Percentiles rank a stretch among this genome's conserved stretches.
Evolutionary conservation across 2,888 invertebrate genomes (phyloP).

Genomic region (Plutella xylostella): DNA sequence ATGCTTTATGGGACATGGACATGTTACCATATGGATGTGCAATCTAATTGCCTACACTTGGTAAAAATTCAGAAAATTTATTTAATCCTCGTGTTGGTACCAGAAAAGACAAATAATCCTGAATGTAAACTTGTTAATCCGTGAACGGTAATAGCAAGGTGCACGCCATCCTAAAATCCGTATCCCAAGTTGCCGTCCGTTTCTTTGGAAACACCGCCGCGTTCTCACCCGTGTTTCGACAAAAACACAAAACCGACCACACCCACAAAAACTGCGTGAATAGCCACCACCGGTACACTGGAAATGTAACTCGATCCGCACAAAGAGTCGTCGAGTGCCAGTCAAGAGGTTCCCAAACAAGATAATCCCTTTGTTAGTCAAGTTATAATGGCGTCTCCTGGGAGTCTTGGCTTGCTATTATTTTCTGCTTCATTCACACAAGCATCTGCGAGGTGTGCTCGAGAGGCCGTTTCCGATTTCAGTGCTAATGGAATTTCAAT

Average conservation of each 20-base stretch:
- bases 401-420: conserved; percentile 42
- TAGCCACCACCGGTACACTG: conserved; percentile 36
- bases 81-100: too few species aligned
- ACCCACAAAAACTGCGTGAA: conserved; percentile 56
- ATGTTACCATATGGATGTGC: too few species aligned
- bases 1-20: conserved; percentile 24
- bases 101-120: too few species aligned
- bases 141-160: conserved; percentile 16
- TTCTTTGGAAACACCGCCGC: conserved; percentile 35
- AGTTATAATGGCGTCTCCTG: conserved; percentile 55
- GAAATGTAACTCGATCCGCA: conserved; percentile 58
- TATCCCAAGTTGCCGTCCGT: background rate
- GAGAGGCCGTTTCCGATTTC: conserved; percentile 58
- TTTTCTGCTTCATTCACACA: conserved; percentile 53
- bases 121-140: conserved; percentile 2
- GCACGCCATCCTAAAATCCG: conserved; percentile 7
- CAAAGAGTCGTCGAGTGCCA: conserved; percentile 50
- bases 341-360: conserved; percentile 68
- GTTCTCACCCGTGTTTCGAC: conserved; percentile 43
- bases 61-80: too few species aligned
- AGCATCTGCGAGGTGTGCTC: conserved; percentile 49
- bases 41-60: too few species aligned
- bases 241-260: conserved; percentile 40
- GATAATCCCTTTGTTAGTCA: conserved; percentile 63
- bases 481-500: conserved; percentile 51